Conservation (phyloP, 2,797 vertebrate genomes). For the Acomys russatus region DNA sequence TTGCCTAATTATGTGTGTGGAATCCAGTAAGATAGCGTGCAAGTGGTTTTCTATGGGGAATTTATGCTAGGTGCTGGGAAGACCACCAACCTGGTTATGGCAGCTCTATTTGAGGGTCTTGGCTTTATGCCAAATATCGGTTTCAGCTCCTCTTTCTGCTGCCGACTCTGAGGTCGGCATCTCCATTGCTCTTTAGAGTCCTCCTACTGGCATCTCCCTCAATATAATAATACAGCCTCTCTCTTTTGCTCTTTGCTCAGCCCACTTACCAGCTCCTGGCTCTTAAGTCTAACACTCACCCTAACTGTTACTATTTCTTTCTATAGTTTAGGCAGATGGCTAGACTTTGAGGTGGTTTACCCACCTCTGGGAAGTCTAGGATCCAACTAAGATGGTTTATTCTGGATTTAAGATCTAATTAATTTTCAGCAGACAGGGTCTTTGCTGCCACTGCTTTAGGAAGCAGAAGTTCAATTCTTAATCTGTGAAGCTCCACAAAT, state of each 20-base stretch:
- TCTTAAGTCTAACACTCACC: neutral
- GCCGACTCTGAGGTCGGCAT: neutral
- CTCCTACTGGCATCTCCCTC: neutral
- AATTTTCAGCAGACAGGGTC: neutral
- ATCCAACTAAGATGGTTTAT: constrained; percentile 48
- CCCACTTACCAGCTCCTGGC: neutral
- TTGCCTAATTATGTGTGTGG: constrained; percentile 10
- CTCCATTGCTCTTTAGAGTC: neutral
- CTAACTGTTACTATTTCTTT: constrained; percentile 21
- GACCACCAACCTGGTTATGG: neutral
- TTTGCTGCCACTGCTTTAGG: constrained; percentile 21
- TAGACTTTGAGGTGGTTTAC: neutral
- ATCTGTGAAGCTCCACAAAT: constrained; percentile 34
- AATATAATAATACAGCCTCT: neutral
- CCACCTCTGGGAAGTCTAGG: neutral
- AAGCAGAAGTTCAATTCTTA: constrained; percentile 26
- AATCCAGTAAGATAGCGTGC: neutral
- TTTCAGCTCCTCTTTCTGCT: neutral
- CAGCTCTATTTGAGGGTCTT: neutral
- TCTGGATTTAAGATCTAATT: constrained; percentile 27
- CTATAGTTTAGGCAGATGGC: neutral
- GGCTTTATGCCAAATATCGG: neutral
- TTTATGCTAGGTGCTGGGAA: constrained; percentile 1
- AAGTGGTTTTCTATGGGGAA: neutral
- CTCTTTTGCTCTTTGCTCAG: neutral